Conservation (phyloP, 2,888 invertebrate species). For the Adineta ricciae region DNA sequence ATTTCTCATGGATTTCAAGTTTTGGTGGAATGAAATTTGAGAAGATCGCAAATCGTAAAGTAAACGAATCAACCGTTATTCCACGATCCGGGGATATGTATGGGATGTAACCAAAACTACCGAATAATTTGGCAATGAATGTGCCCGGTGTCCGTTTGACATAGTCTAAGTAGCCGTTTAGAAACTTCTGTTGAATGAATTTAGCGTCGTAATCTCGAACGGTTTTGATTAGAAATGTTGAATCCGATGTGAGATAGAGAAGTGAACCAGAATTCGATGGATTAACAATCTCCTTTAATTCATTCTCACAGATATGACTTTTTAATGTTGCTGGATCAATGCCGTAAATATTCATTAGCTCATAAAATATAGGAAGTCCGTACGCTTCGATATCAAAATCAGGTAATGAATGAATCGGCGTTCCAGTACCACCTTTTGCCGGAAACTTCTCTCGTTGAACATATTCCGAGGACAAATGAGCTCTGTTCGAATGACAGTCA, state of each 20-base stretch:
- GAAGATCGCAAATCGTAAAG: constrained; percentile 85
- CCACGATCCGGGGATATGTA: neutral
- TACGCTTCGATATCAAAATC: constrained; percentile 18
- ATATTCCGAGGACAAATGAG: neutral
- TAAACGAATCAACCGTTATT: neutral
- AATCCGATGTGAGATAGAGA: neutral
- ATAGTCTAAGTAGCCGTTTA: neutral
- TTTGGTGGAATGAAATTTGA: constrained; percentile 92
- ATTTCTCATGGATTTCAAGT: constrained; percentile 87
- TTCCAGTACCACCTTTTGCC: neutral
- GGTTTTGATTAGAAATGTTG: neutral
- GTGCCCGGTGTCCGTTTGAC: neutral
- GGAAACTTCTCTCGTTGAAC: neutral
- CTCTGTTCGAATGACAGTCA: neutral
- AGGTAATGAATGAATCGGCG: neutral
- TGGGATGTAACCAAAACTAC: constrained; percentile 1
- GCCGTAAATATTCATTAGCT: neutral
- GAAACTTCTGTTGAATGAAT: constrained; percentile 14
- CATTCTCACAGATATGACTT: neutral
- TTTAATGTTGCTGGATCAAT: neutral
- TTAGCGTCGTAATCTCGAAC: constrained; percentile 14
- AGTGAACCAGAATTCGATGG: neutral
- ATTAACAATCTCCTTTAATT: neutral
- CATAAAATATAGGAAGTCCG: neutral
- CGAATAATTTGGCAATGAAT: constrained; percentile 2